These are phyloP conservation scores for Pangasius krempfi DNA, from an alignment of 2,797 vertebrate genomes.

Conservation along the genomic window DNA sequence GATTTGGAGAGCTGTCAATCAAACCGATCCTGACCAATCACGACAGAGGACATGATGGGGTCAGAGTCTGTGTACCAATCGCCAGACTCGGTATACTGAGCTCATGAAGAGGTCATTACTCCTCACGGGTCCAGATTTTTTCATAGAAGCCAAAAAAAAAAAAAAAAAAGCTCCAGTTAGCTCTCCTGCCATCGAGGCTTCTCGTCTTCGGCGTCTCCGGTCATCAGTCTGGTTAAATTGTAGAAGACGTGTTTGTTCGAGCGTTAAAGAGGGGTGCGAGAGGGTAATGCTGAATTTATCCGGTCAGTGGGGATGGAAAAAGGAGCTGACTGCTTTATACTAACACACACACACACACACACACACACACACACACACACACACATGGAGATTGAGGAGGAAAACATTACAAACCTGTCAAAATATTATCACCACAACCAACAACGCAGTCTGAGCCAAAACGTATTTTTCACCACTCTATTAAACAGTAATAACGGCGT, in stretches of 20 bases:
- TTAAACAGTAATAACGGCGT: not conserved
- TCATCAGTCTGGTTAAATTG: not conserved
- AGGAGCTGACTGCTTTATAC: constrained; percentile 5
- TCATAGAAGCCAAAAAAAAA: not conserved
- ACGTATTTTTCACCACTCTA: not conserved
- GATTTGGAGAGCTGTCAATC: not conserved
- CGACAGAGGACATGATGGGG: too few species aligned
- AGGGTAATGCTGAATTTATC: constrained; percentile 40
- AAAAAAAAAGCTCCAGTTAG: too few species aligned
- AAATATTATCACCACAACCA: not conserved
- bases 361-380: constrained; percentile 9
- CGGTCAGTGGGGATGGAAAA: not conserved
- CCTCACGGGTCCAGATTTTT: not conserved
- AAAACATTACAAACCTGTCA: constrained; percentile 3
- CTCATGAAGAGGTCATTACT: not conserved
- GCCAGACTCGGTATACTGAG: not conserved
- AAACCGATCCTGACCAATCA: not conserved
- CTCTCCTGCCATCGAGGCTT: not conserved
- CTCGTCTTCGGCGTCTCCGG: not conserved
- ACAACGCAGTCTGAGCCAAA: constrained; percentile 8
- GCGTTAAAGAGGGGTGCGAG: constrained; percentile 12
- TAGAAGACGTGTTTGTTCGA: constrained; percentile 19
- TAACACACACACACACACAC: constrained; percentile 13
- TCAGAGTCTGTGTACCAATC: not conserved
- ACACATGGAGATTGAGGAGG: not conserved